Evolutionary conservation across 2,888 invertebrate species (phyloP), one percentile per base, ranked within the genome.

Genomic region (Candidula unifasciata): DNA sequence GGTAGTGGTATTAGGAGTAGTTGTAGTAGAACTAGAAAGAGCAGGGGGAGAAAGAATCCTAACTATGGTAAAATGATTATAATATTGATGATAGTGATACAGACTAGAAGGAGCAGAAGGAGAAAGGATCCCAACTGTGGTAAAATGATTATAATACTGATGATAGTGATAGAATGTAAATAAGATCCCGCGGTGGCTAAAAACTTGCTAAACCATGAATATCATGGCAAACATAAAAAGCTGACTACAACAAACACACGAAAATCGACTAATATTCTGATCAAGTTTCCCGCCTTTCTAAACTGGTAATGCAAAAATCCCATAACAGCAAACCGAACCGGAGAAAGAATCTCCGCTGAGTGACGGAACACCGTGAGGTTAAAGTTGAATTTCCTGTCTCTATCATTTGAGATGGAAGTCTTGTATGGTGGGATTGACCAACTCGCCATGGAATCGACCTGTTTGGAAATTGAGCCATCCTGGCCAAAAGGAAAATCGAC

Each of bases 301-400:
- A 52, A n/a, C 44, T 44, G 44, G 27, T 73, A 73, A 27, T 37
- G 37, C 24, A 27, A 73, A 73, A 73, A 44, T 37, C 44, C n/a
- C 16, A n/a, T 73, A 73, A 73, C 73, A 73, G n/a, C n/a, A 52
- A 68, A 27, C 73, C 24, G 44, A 44, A 73, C 44, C 24, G 24
- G 44, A 37, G 37, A 44, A n/a, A n/a, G 27, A 44, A n/a, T 73
- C 6, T 10, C 44, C 8, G 44, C 44, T 44, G 44, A 44, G 44
- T 44, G 52, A 27, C 33, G 52, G 73, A 52, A 16, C n/a, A 52
- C 52, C n/a, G 13, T n/a, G 10, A 73, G 73, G 44, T 52, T 44
- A 44, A 73, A 73, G 73, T 73, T 16, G 73, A 52, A 73, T 73
- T 73, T 73, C 73, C 73, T 73, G 73, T 73, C n/a, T 27, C 73